These are phyloP conservation scores for Serripes groenlandicus DNA, from an alignment of 2,888 invertebrate species.

Conservation along the genomic window DNA sequence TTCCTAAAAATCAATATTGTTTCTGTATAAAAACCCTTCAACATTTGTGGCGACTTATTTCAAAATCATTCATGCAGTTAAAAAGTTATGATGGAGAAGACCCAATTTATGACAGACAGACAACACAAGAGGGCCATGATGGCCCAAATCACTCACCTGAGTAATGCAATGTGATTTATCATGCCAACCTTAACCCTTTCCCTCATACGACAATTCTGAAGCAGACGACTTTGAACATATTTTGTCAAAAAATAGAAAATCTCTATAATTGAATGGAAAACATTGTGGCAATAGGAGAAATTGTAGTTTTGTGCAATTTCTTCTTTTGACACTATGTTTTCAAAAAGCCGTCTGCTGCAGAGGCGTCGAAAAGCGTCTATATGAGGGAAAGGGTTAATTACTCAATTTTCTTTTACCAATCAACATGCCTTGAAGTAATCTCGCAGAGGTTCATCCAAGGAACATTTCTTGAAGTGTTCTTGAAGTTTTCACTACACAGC, in stretches of 20 bases:
- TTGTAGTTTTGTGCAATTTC: not conserved
- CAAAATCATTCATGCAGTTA: no score
- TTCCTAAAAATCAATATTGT: no score
- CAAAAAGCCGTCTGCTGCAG: not conserved
- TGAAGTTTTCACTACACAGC: no score
- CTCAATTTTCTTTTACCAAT: not conserved
- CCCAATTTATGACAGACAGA: not conserved
- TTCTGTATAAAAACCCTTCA: no score
- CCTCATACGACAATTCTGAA: not conserved
- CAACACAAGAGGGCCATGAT: not conserved
- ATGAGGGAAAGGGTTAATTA: not conserved
- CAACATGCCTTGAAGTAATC: not conserved
- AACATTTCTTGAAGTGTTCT: no score
- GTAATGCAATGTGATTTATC: no score
- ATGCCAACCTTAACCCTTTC: not conserved
- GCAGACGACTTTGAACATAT: not conserved
- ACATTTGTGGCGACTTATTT: no score
- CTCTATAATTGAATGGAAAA: not conserved
- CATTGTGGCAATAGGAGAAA: conserved; percentile 1
- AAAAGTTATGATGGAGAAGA: no score
- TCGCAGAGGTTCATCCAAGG: no score
- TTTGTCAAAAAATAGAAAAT: not conserved
- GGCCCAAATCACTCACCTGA: no score
- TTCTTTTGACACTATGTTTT: not conserved
- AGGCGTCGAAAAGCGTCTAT: not conserved